These are phyloP conservation scores for Sylvietta virens DNA, from an alignment of 2,113 vertebrate species.

Conservation along the genomic window DNA sequence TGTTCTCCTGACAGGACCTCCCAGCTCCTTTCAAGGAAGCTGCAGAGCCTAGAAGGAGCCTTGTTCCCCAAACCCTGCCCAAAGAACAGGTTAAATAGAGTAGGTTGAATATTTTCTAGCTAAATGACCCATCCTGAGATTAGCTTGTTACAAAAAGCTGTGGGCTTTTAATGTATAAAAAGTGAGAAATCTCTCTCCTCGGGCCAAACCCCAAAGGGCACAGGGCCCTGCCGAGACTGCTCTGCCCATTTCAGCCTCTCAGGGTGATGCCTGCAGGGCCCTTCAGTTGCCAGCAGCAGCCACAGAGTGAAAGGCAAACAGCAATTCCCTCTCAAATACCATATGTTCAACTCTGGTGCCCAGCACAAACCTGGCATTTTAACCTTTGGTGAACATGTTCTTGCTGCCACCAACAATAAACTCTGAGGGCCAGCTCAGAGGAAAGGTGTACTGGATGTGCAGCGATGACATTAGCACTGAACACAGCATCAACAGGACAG, in stretches of 20 bases:
- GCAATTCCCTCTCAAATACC: background rate
- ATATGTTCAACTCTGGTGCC: background rate
- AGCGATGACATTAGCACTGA: background rate
- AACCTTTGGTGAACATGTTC: constrained; percentile 36
- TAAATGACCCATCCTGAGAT: background rate
- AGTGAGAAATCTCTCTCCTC: background rate
- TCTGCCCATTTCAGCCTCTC: background rate
- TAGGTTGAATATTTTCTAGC: background rate
- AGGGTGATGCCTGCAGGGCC: background rate
- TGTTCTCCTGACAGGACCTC: background rate
- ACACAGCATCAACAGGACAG: constrained; percentile 20
- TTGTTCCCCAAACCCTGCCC: background rate
- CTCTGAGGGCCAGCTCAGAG: background rate
- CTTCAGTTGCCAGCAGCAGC: background rate
- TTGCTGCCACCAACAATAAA: constrained; percentile 17
- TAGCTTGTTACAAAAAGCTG: background rate
- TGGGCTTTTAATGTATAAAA: background rate
- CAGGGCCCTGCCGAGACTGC: background rate
- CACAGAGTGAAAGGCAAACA: background rate
- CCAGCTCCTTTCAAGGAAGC: background rate
- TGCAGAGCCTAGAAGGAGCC: background rate
- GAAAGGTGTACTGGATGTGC: background rate
- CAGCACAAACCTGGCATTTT: constrained; percentile 24
- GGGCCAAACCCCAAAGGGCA: constrained; percentile 18
- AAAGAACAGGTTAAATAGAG: background rate